Evolutionary conservation across 2,113 vertebrate species (phyloP), one percentile per base, ranked within the genome.

Genomic region (Brachyhypopomus occidentalis): DNA sequence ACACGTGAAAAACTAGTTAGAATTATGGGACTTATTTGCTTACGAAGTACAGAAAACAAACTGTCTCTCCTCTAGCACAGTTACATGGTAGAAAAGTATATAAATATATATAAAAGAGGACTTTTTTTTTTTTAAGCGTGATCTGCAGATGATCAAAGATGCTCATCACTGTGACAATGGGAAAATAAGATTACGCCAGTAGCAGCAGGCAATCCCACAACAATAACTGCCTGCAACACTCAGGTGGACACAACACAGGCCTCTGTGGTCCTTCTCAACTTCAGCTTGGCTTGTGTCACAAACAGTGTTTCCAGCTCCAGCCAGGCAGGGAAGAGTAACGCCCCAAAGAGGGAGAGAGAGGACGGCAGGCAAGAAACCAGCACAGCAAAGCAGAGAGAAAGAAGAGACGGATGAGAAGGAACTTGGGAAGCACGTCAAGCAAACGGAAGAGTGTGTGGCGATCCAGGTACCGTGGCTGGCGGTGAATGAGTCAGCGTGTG

Each of bases 401-500:
- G 5, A 20, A 63, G 4, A 27, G n/a, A 52, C 6, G 3, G 8
- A 8, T 1, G 22, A 77, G 52, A 67, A 17, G 5, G 41, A 9
- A 48, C 12, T 14, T 0, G 0, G 55, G 41, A 41, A 3, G 30
- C 64, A 36, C 17, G 20, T n/a, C 25, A 16, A 30, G 17, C 62
- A 6, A 58, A 11, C 14, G 55, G 20, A 16, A 52, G 45, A 1
- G 4, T 5, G 2, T 38, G 19, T 22, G 23, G 9, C 38, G 11
- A 22, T 1, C 23, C 7, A 36, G 58, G 78, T 91, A 93, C 91
- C 91, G 0, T 90, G 48, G 63, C 64, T 71, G 1, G 89, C 64
- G 17, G 84, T 73, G 25, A 89, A 75, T 0, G 86, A 38, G 82
- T 70, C 70, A 4, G 86, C 60, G 66, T 91, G 90, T 0, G 87